These are phyloP conservation scores for Rhynchophorus ferrugineus DNA, from an alignment of 1,140 invertebrate species.

Conservation along the genomic window DNA sequence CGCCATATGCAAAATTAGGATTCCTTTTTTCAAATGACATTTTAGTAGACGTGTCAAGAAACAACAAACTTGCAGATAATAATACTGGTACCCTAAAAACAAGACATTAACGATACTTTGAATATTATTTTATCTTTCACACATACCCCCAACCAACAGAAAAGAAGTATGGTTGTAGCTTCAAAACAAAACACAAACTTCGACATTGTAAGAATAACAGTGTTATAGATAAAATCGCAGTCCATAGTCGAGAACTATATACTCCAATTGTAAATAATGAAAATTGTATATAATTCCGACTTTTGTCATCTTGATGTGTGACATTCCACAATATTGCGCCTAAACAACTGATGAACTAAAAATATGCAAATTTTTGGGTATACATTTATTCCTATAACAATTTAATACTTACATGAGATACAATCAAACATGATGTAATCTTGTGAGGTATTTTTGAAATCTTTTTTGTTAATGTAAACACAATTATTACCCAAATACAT, in stretches of 20 bases:
- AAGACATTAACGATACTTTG: constrained; percentile 6
- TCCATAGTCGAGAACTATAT: constrained; percentile 75
- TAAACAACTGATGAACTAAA: constrained; percentile 50
- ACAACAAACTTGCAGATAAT: constrained; percentile 39
- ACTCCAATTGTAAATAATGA: constrained; percentile 63
- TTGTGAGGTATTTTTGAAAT: constrained; percentile 74
- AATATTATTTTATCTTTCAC: not conserved
- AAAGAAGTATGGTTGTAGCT: constrained; percentile 61
- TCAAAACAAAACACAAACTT: constrained; percentile 71
- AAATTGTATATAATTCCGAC: constrained; percentile 63
- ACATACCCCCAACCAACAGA: constrained; percentile 69
- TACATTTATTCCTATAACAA: constrained; percentile 1
- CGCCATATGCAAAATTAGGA: constrained; percentile 75
- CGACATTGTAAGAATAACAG: constrained; percentile 75
- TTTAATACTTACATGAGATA: constrained; percentile 62
- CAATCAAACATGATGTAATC: constrained; percentile 67
- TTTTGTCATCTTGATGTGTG: constrained; percentile 42
- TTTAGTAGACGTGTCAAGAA: constrained; percentile 43
- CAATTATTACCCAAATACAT: constrained; percentile 68
- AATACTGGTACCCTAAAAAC: constrained; percentile 47
- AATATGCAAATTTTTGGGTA: no score
- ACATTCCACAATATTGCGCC: constrained; percentile 63
- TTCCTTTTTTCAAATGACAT: constrained; percentile 51
- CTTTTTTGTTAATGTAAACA: constrained; percentile 70
- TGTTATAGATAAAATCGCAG: constrained; percentile 68